Percentiles rank a stretch among this genome's conserved stretches.
Evolutionary conservation across 2,797 vertebrate genomes (phyloP).

Genomic region (Gymnoscopelus braueri): DNA sequence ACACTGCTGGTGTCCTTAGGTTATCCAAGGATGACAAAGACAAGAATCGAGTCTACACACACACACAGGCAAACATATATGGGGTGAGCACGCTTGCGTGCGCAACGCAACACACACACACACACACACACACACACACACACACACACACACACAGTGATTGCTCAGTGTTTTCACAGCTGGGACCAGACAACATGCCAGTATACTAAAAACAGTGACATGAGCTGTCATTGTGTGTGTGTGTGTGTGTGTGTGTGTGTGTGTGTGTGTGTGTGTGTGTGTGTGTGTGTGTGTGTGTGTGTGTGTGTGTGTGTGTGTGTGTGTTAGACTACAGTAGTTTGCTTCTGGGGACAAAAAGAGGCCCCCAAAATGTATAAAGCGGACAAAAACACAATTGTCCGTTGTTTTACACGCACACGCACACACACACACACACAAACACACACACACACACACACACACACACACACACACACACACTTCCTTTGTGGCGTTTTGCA

Average conservation of each 20-base stretch:
- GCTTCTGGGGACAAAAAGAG: too few relatives aligned
- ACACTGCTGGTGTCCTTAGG: conserved; percentile 27
- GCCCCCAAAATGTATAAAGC: background rate
- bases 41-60: conserved; percentile 49
- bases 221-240: conserved; percentile 43
- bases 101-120: conserved; percentile 31
- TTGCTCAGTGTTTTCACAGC: conserved; percentile 76
- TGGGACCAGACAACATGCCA: conserved; percentile 73
- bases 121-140: conserved; percentile 6
- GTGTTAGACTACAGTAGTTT: background rate
- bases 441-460: conserved; percentile 1
- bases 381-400: background rate
- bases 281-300: conserved; percentile 10
- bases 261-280: background rate
- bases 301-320: conserved; percentile 12
- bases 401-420: conserved; percentile 6
- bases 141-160: conserved; percentile 50
- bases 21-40: conserved; percentile 52
- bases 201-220: conserved; percentile 65
- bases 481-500: conserved; percentile 32
- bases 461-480: conserved; percentile 27
- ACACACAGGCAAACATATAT: background rate
- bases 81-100: background rate
- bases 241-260: conserved; percentile 29
- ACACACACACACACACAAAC: conserved; percentile 21